Evolutionary conservation across 2,113 vertebrate species (phyloP).

Genomic region (Aphyosemion australe): DNA sequence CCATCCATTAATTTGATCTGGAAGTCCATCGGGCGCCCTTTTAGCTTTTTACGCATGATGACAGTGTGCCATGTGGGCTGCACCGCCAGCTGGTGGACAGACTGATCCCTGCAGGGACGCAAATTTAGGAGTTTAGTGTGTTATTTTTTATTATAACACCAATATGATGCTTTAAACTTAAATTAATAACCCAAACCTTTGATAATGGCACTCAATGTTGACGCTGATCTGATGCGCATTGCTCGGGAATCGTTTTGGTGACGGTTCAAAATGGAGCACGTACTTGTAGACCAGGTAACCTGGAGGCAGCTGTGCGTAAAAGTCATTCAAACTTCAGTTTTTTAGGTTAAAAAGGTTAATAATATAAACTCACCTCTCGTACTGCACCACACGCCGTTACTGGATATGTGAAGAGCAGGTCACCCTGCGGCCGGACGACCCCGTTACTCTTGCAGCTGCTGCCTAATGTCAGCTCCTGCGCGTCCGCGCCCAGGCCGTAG

Average conservation of each 20-base stretch:
- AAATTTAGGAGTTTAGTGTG: not conserved
- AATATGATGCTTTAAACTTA: not conserved
- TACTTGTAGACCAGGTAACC: constrained; percentile 67
- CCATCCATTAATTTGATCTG: constrained; percentile 74
- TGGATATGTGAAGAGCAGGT: constrained; percentile 72
- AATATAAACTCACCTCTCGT: constrained; percentile 50
- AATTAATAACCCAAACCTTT: constrained; percentile 51
- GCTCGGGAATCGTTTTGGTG: constrained; percentile 18
- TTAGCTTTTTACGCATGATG: constrained; percentile 57
- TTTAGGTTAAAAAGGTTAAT: not conserved
- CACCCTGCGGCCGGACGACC: constrained; percentile 48
- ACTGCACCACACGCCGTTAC: constrained; percentile 63
- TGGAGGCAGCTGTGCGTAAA: constrained; percentile 37
- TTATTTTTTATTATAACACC: not conserved
- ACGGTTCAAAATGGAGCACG: constrained; percentile 64
- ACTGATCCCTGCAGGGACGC: constrained; percentile 55
- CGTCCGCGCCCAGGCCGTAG: constrained; percentile 60
- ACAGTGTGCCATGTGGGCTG: constrained; percentile 66
- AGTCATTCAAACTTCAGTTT: not conserved
- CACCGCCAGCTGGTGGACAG: constrained; percentile 67
- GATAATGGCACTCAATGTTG: constrained; percentile 70
- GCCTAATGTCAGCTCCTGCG: constrained; percentile 66
- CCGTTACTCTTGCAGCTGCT: constrained; percentile 69
- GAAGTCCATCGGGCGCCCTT: constrained; percentile 48
- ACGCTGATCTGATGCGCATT: constrained; percentile 41